Evolutionary conservation across 1,140 invertebrate genomes (phyloP).

Genomic region (Pogonognathellus flavescens): DNA sequence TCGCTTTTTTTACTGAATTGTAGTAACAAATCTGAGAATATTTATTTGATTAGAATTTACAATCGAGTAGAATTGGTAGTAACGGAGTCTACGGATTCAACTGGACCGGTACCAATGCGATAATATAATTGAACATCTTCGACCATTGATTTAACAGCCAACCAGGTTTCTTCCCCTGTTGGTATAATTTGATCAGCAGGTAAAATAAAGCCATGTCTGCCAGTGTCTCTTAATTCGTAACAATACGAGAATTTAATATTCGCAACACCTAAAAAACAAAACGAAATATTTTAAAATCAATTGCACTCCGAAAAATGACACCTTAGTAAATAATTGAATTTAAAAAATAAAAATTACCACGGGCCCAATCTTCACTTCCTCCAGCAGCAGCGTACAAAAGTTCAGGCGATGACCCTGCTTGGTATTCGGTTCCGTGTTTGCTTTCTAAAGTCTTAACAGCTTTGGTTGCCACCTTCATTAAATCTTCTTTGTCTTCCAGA

Average conservation of each 20-base stretch:
- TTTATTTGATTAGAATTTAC: too few species aligned
- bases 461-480: constrained; percentile 57
- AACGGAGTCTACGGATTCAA: too few species aligned
- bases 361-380: constrained; percentile 59
- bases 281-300: background rate
- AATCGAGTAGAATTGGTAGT: too few species aligned
- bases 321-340: too few species aligned
- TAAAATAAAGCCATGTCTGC: constrained; percentile 52
- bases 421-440: constrained; percentile 60
- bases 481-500: constrained; percentile 53
- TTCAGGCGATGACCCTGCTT: constrained; percentile 61
- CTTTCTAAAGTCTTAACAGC: constrained; percentile 58
- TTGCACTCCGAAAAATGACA: too few species aligned
- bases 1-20: too few species aligned
- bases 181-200: constrained; percentile 61
- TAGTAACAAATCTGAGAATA: too few species aligned
- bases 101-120: background rate
- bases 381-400: constrained; percentile 61
- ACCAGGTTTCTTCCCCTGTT: constrained; percentile 71
- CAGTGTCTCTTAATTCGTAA: constrained; percentile 62
- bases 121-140: constrained; percentile 51
- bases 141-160: constrained; percentile 83
- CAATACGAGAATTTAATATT: constrained; percentile 61
- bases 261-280: constrained; percentile 7
- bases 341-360: constrained; percentile 23